Percentiles rank a stretch among this genome's conserved stretches.
Evolutionary conservation across 1,140 invertebrate species (phyloP).

Genomic region (Lepidurus couesii): DNA sequence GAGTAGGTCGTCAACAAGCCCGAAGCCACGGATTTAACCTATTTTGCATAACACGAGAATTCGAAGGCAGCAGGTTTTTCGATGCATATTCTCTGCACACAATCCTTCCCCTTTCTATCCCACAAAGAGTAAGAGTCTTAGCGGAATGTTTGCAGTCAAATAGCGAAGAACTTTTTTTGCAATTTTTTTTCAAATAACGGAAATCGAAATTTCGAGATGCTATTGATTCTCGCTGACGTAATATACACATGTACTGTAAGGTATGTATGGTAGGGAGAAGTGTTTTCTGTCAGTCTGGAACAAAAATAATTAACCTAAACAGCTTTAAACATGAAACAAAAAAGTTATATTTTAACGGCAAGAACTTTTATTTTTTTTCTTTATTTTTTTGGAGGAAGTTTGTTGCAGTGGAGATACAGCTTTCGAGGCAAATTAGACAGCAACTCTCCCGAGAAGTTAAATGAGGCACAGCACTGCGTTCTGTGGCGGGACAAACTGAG

Average conservation of each 20-base stretch:
- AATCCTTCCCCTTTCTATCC: background rate
- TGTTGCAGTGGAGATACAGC: background rate
- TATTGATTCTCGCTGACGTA: too few relatives aligned
- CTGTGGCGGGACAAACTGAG: background rate
- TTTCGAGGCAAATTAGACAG: background rate
- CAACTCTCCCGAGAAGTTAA: constrained; percentile 15
- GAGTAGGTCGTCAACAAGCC: background rate
- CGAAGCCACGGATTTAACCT: background rate
- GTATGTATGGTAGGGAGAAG: too few relatives aligned
- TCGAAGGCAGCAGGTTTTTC: background rate
- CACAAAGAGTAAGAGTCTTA: background rate
- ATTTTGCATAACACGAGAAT: background rate
- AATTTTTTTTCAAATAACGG: background rate
- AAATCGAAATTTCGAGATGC: too few relatives aligned
- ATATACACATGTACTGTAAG: too few relatives aligned
- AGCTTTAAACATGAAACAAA: background rate
- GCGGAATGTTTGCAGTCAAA: background rate
- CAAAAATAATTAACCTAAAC: too few relatives aligned
- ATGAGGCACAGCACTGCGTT: background rate
- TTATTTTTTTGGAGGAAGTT: background rate
- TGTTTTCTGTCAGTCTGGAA: too few relatives aligned
- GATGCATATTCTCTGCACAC: background rate
- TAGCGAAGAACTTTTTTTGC: background rate
- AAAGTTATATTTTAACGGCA: background rate
- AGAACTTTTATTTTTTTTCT: background rate